Percentiles rank a stretch among this genome's conserved stretches.
phyloP scores from a whole-genome alignment of 2,888 invertebrate species.

The Slavum lentiscoides region DNA sequence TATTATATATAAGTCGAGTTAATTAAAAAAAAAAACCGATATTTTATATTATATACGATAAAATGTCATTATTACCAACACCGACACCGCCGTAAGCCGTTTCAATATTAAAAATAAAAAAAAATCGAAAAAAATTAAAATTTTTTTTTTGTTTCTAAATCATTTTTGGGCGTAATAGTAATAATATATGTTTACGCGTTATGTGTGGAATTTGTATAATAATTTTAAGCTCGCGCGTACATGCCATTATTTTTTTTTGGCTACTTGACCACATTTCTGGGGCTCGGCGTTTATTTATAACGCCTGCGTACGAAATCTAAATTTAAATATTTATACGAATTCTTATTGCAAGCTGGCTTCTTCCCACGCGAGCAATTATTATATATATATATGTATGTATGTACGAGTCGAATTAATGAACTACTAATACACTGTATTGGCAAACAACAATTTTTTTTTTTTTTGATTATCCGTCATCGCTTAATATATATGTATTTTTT shows the following conservation, averaged over 20 bases:
- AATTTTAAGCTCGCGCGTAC: neutral
- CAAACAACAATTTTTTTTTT: no score
- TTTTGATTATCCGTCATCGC: no score
- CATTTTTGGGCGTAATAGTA: constrained; percentile 19
- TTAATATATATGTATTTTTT: no score
- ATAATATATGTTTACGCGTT: no score
- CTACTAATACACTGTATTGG: neutral
- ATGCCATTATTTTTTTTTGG: constrained; percentile 17
- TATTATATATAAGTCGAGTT: constrained; percentile 8
- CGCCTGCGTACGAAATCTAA: constrained; percentile 12
- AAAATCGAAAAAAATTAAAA: no score
- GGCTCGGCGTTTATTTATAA: constrained; percentile 47
- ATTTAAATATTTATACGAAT: constrained; percentile 35
- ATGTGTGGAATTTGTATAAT: neutral
- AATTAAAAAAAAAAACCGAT: neutral
- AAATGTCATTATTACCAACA: constrained; percentile 9
- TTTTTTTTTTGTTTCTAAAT: neutral
- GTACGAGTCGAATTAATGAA: no score
- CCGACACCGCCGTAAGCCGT: neutral
- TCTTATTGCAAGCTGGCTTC: neutral
- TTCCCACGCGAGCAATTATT: neutral
- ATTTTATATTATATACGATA: neutral
- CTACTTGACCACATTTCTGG: constrained; percentile 43
- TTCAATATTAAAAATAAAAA: no score
- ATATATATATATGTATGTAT: no score